A percentile compares a stretch with the other conserved stretches of the same genome.
phyloP scores from a whole-genome alignment of 2,888 invertebrate species.

The Sesia apiformis region DNA sequence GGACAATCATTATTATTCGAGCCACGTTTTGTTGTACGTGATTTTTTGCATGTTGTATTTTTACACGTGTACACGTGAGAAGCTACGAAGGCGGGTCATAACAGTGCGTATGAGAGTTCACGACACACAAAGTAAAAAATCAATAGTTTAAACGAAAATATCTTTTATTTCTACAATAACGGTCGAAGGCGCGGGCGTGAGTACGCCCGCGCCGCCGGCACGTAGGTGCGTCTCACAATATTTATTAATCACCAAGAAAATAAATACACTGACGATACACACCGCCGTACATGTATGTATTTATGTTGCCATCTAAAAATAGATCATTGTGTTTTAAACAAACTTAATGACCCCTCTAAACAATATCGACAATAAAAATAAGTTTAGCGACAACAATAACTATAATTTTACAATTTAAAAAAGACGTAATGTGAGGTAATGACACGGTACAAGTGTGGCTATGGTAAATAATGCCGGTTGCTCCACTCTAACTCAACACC shows the following conservation, averaged over 20 bases:
- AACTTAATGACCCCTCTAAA: conserved; percentile 55
- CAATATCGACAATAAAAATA: conserved; percentile 55
- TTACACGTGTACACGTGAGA: too few relatives aligned
- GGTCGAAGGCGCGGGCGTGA: conserved; percentile 39
- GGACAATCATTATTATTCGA: too few relatives aligned
- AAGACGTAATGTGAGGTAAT: conserved; percentile 65
- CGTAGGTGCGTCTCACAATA: conserved; percentile 66
- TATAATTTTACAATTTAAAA: conserved; percentile 48
- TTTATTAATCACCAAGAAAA: conserved; percentile 60
- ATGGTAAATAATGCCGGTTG: conserved; percentile 28
- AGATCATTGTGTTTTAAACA: conserved; percentile 49
- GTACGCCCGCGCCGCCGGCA: conserved; percentile 33
- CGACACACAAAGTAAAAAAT: conserved; percentile 21
- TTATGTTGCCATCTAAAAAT: conserved; percentile 56
- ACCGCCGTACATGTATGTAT: conserved; percentile 45
- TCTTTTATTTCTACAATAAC: conserved; percentile 72
- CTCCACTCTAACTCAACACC: conserved; percentile 46
- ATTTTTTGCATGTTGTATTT: too few relatives aligned
- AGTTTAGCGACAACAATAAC: conserved; percentile 65
- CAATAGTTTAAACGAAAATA: conserved; percentile 72
- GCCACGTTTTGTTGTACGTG: too few relatives aligned
- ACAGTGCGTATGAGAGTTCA: too few relatives aligned
- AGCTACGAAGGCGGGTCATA: too few relatives aligned
- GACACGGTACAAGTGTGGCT: conserved; percentile 52
- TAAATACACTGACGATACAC: conserved; percentile 55